Conservation (phyloP, 2,888 invertebrate species). For the Vesta saturnalis region DNA sequence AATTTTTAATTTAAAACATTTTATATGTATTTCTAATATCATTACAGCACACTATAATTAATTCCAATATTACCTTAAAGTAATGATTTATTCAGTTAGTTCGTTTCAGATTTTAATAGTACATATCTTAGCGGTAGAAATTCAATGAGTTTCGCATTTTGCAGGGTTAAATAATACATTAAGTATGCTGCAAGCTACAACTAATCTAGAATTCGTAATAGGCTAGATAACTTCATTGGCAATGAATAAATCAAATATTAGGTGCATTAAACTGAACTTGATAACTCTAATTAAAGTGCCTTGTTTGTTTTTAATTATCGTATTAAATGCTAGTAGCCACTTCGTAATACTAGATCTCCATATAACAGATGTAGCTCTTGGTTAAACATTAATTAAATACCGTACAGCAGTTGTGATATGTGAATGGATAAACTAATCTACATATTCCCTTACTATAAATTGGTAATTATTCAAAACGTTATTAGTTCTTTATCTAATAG, state of each 20-base stretch:
- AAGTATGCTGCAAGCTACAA: background rate
- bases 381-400: background rate
- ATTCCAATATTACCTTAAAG: too few relatives aligned
- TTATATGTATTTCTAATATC: background rate
- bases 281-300: conserved; percentile 14
- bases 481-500: too few relatives aligned
- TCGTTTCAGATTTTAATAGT: background rate
- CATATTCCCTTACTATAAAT: too few relatives aligned
- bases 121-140: background rate
- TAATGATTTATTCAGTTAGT: too few relatives aligned
- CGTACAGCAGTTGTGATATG: background rate
- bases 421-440: background rate
- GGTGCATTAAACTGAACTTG: conserved; percentile 5
- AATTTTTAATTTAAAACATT: conserved; percentile 15
- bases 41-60: background rate
- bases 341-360: background rate
- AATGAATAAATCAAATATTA: conserved; percentile 4
- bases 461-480: too few relatives aligned
- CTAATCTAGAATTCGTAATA: background rate
- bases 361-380: background rate
- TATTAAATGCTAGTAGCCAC: conserved; percentile 6
- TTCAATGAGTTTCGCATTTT: background rate
- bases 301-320: conserved; percentile 17
- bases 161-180: background rate
- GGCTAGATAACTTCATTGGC: background rate